Evolutionary conservation across 2,888 invertebrate genomes (phyloP), one percentile per base, ranked within the genome.

Genomic region (Spatulosminthurus flaviceps): DNA sequence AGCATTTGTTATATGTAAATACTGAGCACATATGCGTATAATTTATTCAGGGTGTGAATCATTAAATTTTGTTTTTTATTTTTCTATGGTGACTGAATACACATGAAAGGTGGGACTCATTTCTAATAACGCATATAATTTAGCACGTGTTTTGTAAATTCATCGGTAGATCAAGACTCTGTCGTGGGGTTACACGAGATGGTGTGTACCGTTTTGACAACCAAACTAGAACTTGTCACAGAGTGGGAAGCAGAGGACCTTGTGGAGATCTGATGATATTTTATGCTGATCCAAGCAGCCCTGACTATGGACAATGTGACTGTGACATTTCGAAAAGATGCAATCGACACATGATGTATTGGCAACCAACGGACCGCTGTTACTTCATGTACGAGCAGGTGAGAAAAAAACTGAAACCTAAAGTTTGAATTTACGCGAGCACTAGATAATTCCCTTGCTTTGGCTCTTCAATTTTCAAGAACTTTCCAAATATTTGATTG

Each of bases 211-310:
- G 73, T 28, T 79, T 24, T 22, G 51, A 79, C 69, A 81, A 77
- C 74, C 71, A 77, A 70, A 80, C 80, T n/a, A 7, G 66, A 21
- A 0, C 43, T 26, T 79, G 79, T 34, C 51, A 76, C 60, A 21
- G 77, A 67, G 67, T 81, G 16, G 77, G 81, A 43, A 24, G 11
- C 16, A 74, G 21, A 1, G 78, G 80, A 9, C 79, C 79, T n/a
- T 79, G 79, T n/a, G 71, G 76, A 24, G 70, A 61, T 9, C 11
- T 69, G 21, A 76, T 79, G 76, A 70, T 71, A 24, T 79, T 76
- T 64, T 79, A 79, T 71, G 76, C 76, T 19, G 71, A 79, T 51
- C 76, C 79, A 21, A 29, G 11, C 1, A 60, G 70, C 28, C 60
- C 43, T 21, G 51, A 79, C 1, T 22, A 69, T 26, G 79, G 79